Percentiles rank a stretch among this genome's conserved stretches.
Conservation (phyloP, 2,888 invertebrate species). For the Hipparchia sbordonii region DNA sequence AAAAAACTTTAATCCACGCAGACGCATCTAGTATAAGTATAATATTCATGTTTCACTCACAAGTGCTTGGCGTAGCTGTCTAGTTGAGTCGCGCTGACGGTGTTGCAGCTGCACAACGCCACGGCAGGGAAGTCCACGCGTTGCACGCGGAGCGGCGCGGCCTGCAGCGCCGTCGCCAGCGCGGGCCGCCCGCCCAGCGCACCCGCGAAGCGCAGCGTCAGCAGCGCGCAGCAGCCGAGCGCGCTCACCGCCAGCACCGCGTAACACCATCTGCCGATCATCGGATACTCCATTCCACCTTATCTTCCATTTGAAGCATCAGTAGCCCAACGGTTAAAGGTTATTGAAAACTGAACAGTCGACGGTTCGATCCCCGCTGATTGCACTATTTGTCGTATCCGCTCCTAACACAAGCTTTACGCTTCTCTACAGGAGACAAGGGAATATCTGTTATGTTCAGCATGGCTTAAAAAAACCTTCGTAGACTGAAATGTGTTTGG, state of each 20-base stretch:
- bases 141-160: conserved; percentile 62
- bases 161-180: conserved; percentile 54
- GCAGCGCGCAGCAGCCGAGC: conserved; percentile 30
- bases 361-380: no score
- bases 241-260: conserved; percentile 24
- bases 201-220: conserved; percentile 23
- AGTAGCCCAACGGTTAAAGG: no score
- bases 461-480: no score
- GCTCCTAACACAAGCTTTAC: no score
- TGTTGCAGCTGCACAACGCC: conserved; percentile 82
- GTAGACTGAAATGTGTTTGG: no score
- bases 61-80: conserved; percentile 55
- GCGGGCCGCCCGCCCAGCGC: conserved; percentile 31
- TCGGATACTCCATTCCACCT: neutral
- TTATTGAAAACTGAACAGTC: no score
- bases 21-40: no score
- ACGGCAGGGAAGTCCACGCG: conserved; percentile 83
- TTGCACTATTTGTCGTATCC: no score
- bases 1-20: no score
- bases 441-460: no score
- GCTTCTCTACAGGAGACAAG: no score
- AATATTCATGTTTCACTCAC: conserved; percentile 50
- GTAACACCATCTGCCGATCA: conserved; percentile 32
- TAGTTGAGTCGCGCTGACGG: conserved; percentile 64
- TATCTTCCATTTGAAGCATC: no score